Evolutionary conservation across 2,113 vertebrate genomes (phyloP).

Genomic region (Nipponia nippon): DNA sequence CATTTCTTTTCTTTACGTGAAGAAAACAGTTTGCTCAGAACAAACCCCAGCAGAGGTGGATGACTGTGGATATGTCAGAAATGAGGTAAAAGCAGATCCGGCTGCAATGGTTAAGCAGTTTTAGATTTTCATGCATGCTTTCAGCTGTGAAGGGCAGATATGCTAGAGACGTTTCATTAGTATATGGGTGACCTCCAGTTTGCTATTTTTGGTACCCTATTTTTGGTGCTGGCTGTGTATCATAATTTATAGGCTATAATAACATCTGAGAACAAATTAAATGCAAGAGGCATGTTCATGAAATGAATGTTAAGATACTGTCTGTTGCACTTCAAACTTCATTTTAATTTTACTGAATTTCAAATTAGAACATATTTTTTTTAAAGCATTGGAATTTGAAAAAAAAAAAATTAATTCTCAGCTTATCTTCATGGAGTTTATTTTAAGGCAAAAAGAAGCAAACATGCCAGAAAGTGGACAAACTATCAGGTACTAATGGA

Average conservation of each 20-base stretch:
- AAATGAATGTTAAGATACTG: neutral
- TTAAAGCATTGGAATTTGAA: neutral
- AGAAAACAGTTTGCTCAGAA: neutral
- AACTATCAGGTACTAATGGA: neutral
- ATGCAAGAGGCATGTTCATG: neutral
- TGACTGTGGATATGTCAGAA: neutral
- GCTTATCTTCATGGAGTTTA: neutral
- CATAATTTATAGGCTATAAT: neutral
- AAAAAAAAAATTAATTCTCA: neutral
- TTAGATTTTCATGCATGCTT: neutral
- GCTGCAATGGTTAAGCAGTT: neutral
- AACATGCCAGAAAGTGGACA: neutral
- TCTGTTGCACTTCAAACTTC: neutral
- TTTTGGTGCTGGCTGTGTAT: neutral
- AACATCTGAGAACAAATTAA: neutral
- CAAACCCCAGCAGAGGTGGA: neutral
- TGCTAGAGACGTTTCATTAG: neutral
- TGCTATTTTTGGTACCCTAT: neutral
- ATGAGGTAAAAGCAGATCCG: neutral
- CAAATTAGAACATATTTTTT: neutral
- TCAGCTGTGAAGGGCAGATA: constrained; percentile 8
- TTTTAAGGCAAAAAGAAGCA: neutral
- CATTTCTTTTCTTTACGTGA: accelerated
- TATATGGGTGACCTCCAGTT: neutral
- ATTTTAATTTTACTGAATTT: constrained; percentile 12